These are phyloP conservation scores for Morelia viridis DNA, from an alignment of 2,797 vertebrate species.

Conservation along the genomic window DNA sequence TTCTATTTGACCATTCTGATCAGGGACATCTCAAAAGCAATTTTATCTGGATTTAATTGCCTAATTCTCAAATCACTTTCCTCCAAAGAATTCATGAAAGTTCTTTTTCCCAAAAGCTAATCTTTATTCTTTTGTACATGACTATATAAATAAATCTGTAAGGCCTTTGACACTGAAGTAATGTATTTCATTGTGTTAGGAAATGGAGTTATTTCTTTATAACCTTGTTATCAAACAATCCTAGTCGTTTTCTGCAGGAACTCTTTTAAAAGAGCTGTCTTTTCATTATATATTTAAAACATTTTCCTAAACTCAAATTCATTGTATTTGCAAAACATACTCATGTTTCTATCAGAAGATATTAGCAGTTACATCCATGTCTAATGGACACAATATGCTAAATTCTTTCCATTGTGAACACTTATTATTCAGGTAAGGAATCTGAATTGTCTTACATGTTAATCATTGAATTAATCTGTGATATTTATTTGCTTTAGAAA, in stretches of 20 bases:
- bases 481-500: neutral
- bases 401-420: neutral
- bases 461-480: neutral
- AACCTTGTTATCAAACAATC: slow-evolving; percentile 16
- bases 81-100: slow-evolving; percentile 24
- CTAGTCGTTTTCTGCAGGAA: slow-evolving; percentile 8
- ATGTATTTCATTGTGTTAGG: slow-evolving; percentile 9
- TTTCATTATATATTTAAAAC: slow-evolving; percentile 14
- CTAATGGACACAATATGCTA: slow-evolving; percentile 15
- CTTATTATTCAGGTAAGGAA: slow-evolving; percentile 3
- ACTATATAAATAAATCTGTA: neutral
- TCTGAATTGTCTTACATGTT: neutral
- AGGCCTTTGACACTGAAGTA: neutral
- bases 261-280: slow-evolving; percentile 28
- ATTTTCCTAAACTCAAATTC: slow-evolving; percentile 17
- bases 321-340: slow-evolving; percentile 17
- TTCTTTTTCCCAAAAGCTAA: neutral
- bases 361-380: neutral
- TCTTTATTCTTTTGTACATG: slow-evolving; percentile 34
- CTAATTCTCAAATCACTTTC: slow-evolving; percentile 20
- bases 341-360: slow-evolving; percentile 8
- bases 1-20: neutral
- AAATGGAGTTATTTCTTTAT: slow-evolving; percentile 12
- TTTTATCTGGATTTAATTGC: slow-evolving; percentile 33
- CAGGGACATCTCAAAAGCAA: slow-evolving; percentile 5